Evolutionary conservation across 2,888 invertebrate genomes (phyloP).

Genomic region (Buathra laborator): DNA sequence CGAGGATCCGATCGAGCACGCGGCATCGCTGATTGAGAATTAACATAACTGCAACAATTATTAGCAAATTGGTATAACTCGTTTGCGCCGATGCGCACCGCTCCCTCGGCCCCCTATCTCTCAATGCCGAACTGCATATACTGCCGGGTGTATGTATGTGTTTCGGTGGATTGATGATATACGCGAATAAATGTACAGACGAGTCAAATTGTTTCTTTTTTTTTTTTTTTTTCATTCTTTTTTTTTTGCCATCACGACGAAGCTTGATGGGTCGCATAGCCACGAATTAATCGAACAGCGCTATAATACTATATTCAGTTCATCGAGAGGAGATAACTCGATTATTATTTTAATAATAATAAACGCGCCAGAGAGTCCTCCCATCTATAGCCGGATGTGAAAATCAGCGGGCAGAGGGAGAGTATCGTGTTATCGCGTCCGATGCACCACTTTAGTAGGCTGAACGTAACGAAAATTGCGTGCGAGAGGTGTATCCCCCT

Average conservation of each 20-base stretch:
- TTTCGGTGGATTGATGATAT: conserved; percentile 26
- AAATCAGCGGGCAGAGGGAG: conserved; percentile 48
- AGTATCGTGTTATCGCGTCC: conserved; percentile 61
- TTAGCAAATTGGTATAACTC: conserved; percentile 82
- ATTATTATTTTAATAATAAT: conserved; percentile 49
- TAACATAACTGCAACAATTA: conserved; percentile 84
- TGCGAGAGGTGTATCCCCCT: conserved; percentile 43
- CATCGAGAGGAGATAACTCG: conserved; percentile 26
- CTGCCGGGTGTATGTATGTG: conserved; percentile 4
- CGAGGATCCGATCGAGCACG: conserved; percentile 71
- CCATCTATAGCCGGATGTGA: conserved; percentile 32
- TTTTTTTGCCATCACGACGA: neutral
- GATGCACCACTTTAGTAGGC: conserved; percentile 43
- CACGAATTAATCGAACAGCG: conserved; percentile 36
- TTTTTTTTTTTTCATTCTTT: neutral
- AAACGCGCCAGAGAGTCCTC: conserved; percentile 18
- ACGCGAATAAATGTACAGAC: conserved; percentile 8
- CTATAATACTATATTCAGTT: conserved; percentile 22
- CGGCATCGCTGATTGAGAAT: conserved; percentile 80
- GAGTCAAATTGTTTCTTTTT: neutral
- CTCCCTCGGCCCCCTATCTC: conserved; percentile 29
- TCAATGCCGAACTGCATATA: conserved; percentile 1
- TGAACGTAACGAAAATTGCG: conserved; percentile 63
- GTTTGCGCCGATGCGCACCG: conserved; percentile 72
- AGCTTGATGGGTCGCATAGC: conserved; percentile 1